phyloP scores from a whole-genome alignment of 2,888 invertebrate species.

The Cataglyphis albicans region DNA sequence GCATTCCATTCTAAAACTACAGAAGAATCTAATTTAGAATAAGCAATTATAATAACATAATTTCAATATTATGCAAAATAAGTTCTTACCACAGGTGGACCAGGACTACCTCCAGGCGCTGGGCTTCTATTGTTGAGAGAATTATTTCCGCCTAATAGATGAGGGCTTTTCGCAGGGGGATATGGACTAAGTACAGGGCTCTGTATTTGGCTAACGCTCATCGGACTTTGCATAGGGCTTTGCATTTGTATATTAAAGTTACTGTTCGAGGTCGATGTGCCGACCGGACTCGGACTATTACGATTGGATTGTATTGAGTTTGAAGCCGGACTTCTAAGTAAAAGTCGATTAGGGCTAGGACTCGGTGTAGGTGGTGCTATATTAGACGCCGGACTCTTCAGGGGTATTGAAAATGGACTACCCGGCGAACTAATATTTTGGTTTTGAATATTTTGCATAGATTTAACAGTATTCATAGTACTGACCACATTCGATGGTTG shows the following conservation, averaged over 20 bases:
- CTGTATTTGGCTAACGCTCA: slow-evolving; percentile 84
- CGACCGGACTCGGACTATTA: slow-evolving; percentile 84
- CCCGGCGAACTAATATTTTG: slow-evolving; percentile 84
- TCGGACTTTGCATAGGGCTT: slow-evolving; percentile 85
- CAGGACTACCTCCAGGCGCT: slow-evolving; percentile 85
- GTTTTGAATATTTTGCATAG: slow-evolving; percentile 83
- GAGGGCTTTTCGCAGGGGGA: slow-evolving; percentile 85
- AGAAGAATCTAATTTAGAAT: neutral
- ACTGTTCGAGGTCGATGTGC: slow-evolving; percentile 79
- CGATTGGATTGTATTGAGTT: slow-evolving; percentile 84
- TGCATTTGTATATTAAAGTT: slow-evolving; percentile 84
- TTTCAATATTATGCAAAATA: slow-evolving; percentile 1
- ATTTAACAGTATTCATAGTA: slow-evolving; percentile 81
- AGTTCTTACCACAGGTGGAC: slow-evolving; percentile 83
- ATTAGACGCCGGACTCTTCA: slow-evolving; percentile 85
- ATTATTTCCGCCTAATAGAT: slow-evolving; percentile 80
- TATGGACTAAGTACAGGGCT: slow-evolving; percentile 85
- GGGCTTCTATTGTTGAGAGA: slow-evolving; percentile 84
- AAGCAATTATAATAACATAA: neutral
- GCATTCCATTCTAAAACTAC: neutral
- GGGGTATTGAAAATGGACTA: slow-evolving; percentile 84
- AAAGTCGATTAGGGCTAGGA: slow-evolving; percentile 84
- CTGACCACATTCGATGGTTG: slow-evolving; percentile 74
- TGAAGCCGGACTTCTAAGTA: slow-evolving; percentile 84
- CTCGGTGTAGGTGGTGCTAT: slow-evolving; percentile 85